phyloP scores from a whole-genome alignment of 2,113 vertebrate species.

The Cyphomyrus plagiostoma region DNA sequence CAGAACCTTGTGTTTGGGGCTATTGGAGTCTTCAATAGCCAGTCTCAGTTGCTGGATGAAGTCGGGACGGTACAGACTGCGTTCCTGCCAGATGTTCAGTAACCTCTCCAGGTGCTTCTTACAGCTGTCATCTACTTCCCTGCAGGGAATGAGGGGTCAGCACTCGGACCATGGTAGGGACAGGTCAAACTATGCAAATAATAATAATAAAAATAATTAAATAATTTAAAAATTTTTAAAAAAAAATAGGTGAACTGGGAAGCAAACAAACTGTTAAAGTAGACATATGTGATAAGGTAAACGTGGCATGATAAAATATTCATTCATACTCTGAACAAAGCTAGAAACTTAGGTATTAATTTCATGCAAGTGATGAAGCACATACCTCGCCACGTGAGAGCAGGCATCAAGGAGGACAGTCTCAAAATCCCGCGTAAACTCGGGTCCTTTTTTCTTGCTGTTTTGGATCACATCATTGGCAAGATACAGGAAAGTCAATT shows the following conservation, averaged over 20 bases:
- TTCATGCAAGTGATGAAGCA: not conserved
- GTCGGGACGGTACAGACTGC: constrained; percentile 83
- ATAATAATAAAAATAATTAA: not conserved
- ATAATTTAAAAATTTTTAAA: not conserved
- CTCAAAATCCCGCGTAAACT: constrained; percentile 93
- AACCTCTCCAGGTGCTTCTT: constrained; percentile 92
- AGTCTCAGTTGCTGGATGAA: constrained; percentile 95
- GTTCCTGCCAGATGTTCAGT: constrained; percentile 97
- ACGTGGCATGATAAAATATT: not conserved
- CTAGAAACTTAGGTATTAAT: not conserved
- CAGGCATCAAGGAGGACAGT: constrained; percentile 92
- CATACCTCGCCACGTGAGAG: constrained; percentile 90
- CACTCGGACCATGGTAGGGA: not conserved
- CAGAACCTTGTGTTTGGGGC: constrained; percentile 71
- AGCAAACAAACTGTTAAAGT: not conserved
- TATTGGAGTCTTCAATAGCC: constrained; percentile 89
- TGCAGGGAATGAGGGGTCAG: constrained; percentile 39
- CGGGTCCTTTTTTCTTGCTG: constrained; percentile 97
- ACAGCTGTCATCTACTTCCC: constrained; percentile 86
- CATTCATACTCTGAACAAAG: not conserved
- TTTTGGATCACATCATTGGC: constrained; percentile 99
- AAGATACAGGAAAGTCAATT: constrained; percentile 92
- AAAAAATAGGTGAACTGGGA: not conserved
- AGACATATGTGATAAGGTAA: not conserved
- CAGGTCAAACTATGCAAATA: not conserved